A percentile compares a stretch with the other conserved stretches of the same genome.
Evolutionary conservation across 2,113 vertebrate species (phyloP).

Genomic region (Scartelaos histophorus): DNA sequence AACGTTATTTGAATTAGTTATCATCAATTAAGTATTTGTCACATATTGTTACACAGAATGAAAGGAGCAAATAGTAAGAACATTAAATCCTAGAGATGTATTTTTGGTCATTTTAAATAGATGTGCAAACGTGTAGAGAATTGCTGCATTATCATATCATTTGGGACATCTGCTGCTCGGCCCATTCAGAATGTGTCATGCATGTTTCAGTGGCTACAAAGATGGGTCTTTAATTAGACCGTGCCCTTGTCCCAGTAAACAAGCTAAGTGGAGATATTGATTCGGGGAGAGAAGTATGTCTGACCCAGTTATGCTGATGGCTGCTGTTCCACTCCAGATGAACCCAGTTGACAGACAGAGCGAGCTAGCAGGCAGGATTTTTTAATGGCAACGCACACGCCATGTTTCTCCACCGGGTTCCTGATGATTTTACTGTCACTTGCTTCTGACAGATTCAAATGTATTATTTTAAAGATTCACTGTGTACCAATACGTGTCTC

Average conservation of each 20-base stretch:
- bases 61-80: too few species aligned
- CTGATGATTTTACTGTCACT: neutral
- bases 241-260: constrained; percentile 1
- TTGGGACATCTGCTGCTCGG: neutral
- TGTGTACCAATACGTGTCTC: too few species aligned
- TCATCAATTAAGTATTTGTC: too few species aligned
- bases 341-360: neutral
- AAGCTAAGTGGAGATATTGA: constrained; percentile 5
- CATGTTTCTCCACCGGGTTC: neutral
- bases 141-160: neutral
- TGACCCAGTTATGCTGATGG: constrained; percentile 11
- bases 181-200: constrained; percentile 1
- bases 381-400: neutral
- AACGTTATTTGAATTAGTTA: too few species aligned
- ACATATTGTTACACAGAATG: too few species aligned
- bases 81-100: too few species aligned
- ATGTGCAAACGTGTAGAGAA: neutral
- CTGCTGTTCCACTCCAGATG: neutral
- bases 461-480: too few species aligned
- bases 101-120: neutral
- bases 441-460: neutral
- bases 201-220: neutral
- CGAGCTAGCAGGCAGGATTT: neutral
- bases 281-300: constrained; percentile 1
- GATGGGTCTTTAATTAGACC: neutral